Evolutionary conservation across 2,888 invertebrate species (phyloP).

Genomic region (Glaucopsyche alexis): DNA sequence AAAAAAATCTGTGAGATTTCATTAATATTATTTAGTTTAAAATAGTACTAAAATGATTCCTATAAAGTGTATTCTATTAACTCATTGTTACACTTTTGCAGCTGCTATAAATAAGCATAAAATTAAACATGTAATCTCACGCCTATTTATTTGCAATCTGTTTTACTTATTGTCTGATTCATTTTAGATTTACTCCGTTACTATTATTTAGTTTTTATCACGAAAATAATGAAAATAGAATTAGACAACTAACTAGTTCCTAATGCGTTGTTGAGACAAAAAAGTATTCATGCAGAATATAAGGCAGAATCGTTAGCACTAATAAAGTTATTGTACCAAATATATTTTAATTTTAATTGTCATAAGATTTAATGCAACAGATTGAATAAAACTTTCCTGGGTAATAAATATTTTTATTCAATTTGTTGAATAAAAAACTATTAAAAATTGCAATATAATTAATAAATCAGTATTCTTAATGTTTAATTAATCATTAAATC

Average conservation of each 20-base stretch:
- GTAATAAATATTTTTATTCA: too few relatives aligned
- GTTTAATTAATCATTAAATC: not conserved
- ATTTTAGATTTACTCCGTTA: constrained; percentile 9
- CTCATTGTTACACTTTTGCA: constrained; percentile 7
- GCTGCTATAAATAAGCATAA: constrained; percentile 25
- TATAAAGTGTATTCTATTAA: not conserved
- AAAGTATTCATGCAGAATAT: not conserved
- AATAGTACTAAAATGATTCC: not conserved
- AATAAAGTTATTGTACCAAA: not conserved
- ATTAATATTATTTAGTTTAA: not conserved
- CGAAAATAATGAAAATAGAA: not conserved
- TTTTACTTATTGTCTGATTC: constrained; percentile 15
- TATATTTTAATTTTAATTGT: too few relatives aligned
- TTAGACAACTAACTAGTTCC: not conserved
- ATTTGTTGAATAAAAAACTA: too few relatives aligned
- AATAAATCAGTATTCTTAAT: not conserved
- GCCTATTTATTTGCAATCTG: constrained; percentile 33
- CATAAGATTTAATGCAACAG: too few relatives aligned
- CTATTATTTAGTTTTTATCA: not conserved
- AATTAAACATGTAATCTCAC: constrained; percentile 31
- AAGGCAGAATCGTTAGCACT: not conserved
- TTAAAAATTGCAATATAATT: not conserved
- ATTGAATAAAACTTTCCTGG: not conserved
- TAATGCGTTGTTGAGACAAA: not conserved
- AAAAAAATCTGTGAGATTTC: not conserved